Base-by-base conservation (phyloP, 1,140 invertebrate genomes). In the Parapsyche elsis region DNA sequence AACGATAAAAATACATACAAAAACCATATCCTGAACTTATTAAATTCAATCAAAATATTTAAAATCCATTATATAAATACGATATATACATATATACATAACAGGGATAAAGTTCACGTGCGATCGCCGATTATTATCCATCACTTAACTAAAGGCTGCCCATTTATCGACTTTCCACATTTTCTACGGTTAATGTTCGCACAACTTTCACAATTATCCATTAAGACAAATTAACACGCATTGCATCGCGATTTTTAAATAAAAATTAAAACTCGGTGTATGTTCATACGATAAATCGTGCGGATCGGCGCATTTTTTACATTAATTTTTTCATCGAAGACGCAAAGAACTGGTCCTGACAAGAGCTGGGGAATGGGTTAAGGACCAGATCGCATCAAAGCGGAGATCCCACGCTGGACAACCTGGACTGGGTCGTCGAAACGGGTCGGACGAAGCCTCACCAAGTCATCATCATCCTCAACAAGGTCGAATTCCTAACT, bases 181-280 rank as follows among this genome's bases (percentile, higher is more conserved):
- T 67, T 67, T 67, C 64, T 67, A 23, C 64, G 59, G n/a, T 64
- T 24, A 9, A 67, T 12, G 7, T 53, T 53, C 12, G 16, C 49
- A 16, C 49, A 10, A 67, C 64, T 67, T 67, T 67, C 64, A 26
- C 64, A 23, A 26, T 67, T 26, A 67, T 67, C 23, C 64, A 67
- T 67, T 26, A 67, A 67, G 64, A 12, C 2, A n/a, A 67, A 67
- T 67, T 23, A 67, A 67, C 64, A 67, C 24, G 64, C 64, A 26
- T 16, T 30, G 16, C 16, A 61, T 61, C 57, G 16, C 16, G n/a
- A 61, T 61, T 61, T 61, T 38, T n/a, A n/a, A 38, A 38, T 38
- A 38, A 38, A 38, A 38, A 38, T 38, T 4, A 4, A 38, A 38
- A 4, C 30, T 38, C 30, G 7, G 2, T n/a, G n/a, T 38, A 38